Conservation (phyloP, 2,888 invertebrate genomes). For the Hypolimnas misippus region DNA sequence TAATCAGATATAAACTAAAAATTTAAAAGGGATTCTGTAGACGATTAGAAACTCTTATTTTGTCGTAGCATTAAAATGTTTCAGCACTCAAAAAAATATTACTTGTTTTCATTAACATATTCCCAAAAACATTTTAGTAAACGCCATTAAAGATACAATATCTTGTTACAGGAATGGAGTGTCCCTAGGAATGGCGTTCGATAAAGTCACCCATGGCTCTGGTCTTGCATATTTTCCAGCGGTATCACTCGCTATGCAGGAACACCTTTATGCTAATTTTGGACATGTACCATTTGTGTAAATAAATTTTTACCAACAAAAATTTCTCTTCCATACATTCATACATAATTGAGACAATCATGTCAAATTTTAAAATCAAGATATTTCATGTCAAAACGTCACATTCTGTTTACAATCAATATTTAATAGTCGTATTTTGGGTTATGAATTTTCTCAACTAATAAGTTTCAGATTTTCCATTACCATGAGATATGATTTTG, state of each 20-base stretch:
- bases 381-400: too few relatives aligned
- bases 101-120: too few relatives aligned
- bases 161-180: constrained; percentile 86
- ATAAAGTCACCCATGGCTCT: constrained; percentile 87
- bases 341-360: too few relatives aligned
- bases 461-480: neutral
- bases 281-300: constrained; percentile 84
- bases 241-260: constrained; percentile 90
- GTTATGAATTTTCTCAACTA: neutral
- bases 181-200: constrained; percentile 89
- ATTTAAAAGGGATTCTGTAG: too few relatives aligned
- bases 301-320: constrained; percentile 45
- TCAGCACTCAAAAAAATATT: too few relatives aligned
- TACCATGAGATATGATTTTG: neutral
- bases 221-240: constrained; percentile 92
- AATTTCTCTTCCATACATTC: too few relatives aligned
- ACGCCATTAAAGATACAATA: too few relatives aligned
- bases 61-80: too few relatives aligned
- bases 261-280: constrained; percentile 91
- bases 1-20: too few relatives aligned
- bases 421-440: neutral
- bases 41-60: too few relatives aligned
- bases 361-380: too few relatives aligned
- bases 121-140: too few relatives aligned
- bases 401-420: neutral